Conservation (phyloP, 2,888 invertebrate species). For the Plusia festucae region DNA sequence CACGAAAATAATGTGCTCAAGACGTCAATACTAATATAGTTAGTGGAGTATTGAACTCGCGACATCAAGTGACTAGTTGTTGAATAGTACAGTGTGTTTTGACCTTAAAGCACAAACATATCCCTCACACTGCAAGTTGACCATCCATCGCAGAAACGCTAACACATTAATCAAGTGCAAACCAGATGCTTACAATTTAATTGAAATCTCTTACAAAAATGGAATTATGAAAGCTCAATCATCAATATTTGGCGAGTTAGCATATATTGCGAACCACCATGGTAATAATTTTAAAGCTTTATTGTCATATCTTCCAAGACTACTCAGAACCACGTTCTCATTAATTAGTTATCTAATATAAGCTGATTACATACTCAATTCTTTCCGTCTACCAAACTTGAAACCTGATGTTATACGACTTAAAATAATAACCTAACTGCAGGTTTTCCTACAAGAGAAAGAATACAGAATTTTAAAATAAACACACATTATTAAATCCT, state of each 20-base stretch:
- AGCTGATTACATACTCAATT: conserved; percentile 12
- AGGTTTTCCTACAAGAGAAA: too few species aligned
- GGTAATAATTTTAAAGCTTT: conserved; percentile 31
- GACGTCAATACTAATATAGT: conserved; percentile 56
- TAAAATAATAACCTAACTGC: too few species aligned
- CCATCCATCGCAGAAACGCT: conserved; percentile 20
- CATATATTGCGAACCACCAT: conserved; percentile 19
- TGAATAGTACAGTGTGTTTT: conserved; percentile 43
- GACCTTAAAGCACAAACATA: conserved; percentile 43
- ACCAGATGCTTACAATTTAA: conserved; percentile 37
- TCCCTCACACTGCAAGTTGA: conserved; percentile 5
- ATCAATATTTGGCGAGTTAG: conserved; percentile 22
- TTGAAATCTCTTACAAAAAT: conserved; percentile 19
- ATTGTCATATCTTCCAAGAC: conserved; percentile 49
- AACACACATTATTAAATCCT: too few species aligned
- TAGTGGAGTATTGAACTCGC: conserved; percentile 46
- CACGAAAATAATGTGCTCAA: conserved; percentile 61
- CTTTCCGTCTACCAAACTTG: conserved; percentile 14
- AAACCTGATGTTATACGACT: background rate
- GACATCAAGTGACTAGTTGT: conserved; percentile 54
- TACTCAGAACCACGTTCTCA: conserved; percentile 51
- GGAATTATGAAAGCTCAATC: conserved; percentile 22
- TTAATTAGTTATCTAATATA: conserved; percentile 18
- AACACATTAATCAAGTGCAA: conserved; percentile 30
- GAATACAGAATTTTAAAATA: background rate